Evolutionary conservation across 2,113 vertebrate species (phyloP).

Genomic region (Scomber japonicus): DNA sequence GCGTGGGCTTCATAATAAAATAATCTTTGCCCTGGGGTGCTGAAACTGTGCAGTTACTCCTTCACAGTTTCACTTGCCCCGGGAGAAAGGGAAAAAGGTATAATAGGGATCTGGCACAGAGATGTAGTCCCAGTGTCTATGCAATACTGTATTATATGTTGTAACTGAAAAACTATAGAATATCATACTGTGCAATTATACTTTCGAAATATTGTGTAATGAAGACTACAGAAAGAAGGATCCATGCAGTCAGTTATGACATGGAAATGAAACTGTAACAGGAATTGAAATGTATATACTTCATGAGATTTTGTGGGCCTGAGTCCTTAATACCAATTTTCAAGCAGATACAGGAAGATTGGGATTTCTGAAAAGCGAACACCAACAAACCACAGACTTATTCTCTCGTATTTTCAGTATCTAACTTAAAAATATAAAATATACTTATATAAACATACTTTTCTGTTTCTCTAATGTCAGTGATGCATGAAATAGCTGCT

Average conservation of each 20-base stretch:
- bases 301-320: not conserved
- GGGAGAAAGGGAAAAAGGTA: constrained; percentile 40
- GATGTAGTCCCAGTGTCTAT: constrained; percentile 20
- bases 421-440: not conserved
- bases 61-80: constrained; percentile 77
- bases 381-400: not conserved
- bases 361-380: not conserved
- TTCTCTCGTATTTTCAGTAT: not conserved
- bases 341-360: not conserved
- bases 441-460: not conserved
- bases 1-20: constrained; percentile 76
- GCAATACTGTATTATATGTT: not conserved
- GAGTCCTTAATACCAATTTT: not conserved
- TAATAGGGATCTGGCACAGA: constrained; percentile 33
- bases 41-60: constrained; percentile 78
- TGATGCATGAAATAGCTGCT: no score
- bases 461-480: not conserved
- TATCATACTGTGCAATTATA: no score
- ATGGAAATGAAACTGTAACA: constrained; percentile 29
- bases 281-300: not conserved
- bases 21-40: constrained; percentile 79
- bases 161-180: not conserved
- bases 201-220: not conserved
- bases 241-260: not conserved
- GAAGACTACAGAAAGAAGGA: not conserved